A percentile compares a stretch with the other conserved stretches of the same genome.
Evolutionary conservation across 2,797 vertebrate genomes (phyloP).

Genomic region (Luscinia megarhynchos): DNA sequence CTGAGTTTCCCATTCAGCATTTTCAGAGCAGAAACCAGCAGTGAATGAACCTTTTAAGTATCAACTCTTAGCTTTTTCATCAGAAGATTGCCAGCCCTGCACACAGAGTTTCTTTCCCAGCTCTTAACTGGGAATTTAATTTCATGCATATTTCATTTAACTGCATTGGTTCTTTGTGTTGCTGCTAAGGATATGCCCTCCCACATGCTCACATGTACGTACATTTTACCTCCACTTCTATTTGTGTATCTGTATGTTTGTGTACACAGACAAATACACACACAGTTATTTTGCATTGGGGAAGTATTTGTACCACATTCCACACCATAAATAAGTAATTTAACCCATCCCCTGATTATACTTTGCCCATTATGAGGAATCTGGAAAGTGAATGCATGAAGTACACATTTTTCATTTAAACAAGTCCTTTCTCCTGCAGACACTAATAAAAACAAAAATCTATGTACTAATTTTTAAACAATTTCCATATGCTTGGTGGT

Average conservation of each 20-base stretch:
- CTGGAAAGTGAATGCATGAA: neutral
- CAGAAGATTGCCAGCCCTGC: neutral
- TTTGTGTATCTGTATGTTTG: neutral
- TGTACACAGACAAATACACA: neutral
- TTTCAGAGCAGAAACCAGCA: neutral
- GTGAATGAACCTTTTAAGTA: neutral
- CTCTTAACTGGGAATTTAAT: neutral
- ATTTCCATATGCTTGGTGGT: neutral
- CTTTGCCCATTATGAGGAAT: neutral
- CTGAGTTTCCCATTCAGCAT: neutral
- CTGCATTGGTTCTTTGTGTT: neutral
- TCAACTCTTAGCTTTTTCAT: neutral
- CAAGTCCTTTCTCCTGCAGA: neutral
- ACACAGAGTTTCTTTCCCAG: neutral
- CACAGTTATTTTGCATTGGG: neutral
- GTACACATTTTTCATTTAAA: neutral
- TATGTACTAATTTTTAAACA: neutral
- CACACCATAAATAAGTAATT: neutral
- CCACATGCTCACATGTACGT: neutral
- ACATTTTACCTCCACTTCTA: neutral
- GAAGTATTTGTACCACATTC: neutral
- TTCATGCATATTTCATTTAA: neutral
- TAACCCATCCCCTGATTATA: neutral
- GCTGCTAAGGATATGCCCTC: neutral
- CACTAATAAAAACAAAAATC: neutral